phyloP scores from a whole-genome alignment of 2,888 invertebrate genomes.

The Antheraea assamensis region DNA sequence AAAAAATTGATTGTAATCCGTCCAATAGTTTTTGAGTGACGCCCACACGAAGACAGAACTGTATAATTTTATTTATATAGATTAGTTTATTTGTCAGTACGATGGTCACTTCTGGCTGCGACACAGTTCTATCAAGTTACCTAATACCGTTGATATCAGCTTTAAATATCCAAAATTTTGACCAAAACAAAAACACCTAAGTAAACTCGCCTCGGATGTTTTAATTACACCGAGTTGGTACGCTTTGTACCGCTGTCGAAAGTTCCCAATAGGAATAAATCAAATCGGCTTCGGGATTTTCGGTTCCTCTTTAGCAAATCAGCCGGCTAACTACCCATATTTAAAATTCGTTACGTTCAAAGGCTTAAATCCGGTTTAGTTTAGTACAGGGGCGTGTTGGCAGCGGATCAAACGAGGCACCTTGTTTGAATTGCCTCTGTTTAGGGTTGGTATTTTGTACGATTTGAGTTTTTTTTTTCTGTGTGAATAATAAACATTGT shows the following conservation, averaged over 20 bases:
- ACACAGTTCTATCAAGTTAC: too few relatives aligned
- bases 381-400: conserved; percentile 43
- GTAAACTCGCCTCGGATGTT: not conserved
- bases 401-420: conserved; percentile 47
- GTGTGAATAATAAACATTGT: too few relatives aligned
- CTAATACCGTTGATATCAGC: not conserved
- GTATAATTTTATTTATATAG: too few relatives aligned
- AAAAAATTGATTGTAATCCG: too few relatives aligned
- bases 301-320: conserved; percentile 41
- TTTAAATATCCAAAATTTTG: too few relatives aligned
- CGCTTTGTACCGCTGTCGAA: not conserved
- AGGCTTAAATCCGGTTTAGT: conserved; percentile 59
- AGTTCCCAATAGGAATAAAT: conserved; percentile 28
- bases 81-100: too few relatives aligned
- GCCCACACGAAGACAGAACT: too few relatives aligned
- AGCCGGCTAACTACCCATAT: conserved; percentile 55
- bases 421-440: conserved; percentile 16
- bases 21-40: too few relatives aligned
- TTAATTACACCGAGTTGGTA: not conserved
- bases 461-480: not conserved
- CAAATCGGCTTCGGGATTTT: conserved; percentile 30
- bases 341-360: conserved; percentile 62
- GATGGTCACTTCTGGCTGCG: too few relatives aligned
- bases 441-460: not conserved
- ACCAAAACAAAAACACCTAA: not conserved